Percentiles rank a stretch among this genome's conserved stretches.
These are phyloP conservation scores for Drosophila tristis DNA, from an alignment of 1,140 invertebrate genomes.

Conservation along the genomic window DNA sequence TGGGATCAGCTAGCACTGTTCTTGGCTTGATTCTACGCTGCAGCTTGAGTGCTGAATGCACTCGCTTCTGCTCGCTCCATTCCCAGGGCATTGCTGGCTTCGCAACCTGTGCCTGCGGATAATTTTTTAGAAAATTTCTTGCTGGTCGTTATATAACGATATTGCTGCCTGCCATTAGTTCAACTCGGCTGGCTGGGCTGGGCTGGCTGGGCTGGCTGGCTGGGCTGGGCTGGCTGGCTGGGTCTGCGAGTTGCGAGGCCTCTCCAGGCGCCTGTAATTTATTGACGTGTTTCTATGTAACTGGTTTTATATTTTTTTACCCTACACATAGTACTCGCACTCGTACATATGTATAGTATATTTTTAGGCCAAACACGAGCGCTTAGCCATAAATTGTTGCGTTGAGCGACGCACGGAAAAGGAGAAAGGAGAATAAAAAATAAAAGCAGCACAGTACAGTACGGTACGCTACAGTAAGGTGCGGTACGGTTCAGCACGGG, in stretches of 20 bases:
- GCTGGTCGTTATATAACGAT: conserved; percentile 24
- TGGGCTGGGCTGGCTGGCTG: too few species aligned
- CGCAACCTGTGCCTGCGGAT: not conserved
- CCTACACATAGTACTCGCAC: not conserved
- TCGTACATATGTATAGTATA: conserved; percentile 24
- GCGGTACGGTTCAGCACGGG: not conserved
- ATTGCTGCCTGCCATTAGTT: conserved; percentile 57
- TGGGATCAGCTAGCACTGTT: too few species aligned
- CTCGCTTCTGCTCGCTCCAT: too few species aligned
- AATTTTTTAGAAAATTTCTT: conserved; percentile 20
- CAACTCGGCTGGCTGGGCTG: conserved; percentile 40
- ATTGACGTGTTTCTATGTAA: conserved; percentile 72
- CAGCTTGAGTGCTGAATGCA: too few species aligned
- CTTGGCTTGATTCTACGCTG: too few species aligned
- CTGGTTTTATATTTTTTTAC: conserved; percentile 31
- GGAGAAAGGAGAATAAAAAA: conserved; percentile 37
- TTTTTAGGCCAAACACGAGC: conserved; percentile 69
- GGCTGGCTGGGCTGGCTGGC: too few species aligned
- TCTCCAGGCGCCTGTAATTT: conserved; percentile 62
- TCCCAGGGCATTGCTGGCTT: not conserved
- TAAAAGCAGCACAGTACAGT: conserved; percentile 4
- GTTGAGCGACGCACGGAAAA: conserved; percentile 51
- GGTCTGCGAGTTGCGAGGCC: conserved; percentile 14
- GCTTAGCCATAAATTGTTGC: conserved; percentile 77
- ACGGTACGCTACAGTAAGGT: not conserved